These are phyloP conservation scores for Lasioglossum vierecki DNA, from an alignment of 2,888 invertebrate genomes.

Conservation along the genomic window DNA sequence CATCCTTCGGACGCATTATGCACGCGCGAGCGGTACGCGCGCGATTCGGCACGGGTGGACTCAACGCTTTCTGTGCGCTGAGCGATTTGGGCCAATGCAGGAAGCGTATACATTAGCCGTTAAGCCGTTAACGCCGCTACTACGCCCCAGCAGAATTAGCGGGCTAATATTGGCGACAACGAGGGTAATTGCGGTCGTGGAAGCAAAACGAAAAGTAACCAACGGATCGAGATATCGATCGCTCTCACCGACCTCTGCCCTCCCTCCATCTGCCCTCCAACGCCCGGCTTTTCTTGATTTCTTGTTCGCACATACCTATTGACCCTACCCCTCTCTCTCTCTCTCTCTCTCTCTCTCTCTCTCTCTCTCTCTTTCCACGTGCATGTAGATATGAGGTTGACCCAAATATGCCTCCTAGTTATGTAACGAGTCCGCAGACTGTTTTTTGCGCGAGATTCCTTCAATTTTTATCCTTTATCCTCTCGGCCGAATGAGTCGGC, in stretches of 20 bases:
- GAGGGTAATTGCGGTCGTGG: constrained; percentile 33
- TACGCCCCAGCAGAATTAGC: constrained; percentile 37
- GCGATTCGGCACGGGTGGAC: background rate
- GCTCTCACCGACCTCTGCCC: background rate
- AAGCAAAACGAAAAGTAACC: constrained; percentile 31
- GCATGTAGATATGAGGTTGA: background rate
- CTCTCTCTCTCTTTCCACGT: background rate
- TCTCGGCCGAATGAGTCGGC: background rate
- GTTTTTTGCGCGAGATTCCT: constrained; percentile 5
- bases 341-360: background rate
- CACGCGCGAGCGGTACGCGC: constrained; percentile 19
- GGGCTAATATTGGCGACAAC: constrained; percentile 35
- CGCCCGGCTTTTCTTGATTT: constrained; percentile 8
- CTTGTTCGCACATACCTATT: background rate
- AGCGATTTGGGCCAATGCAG: constrained; percentile 17
- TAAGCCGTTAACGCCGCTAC: constrained; percentile 37
- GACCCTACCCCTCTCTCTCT: too few relatives aligned
- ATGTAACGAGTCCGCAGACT: constrained; percentile 6
- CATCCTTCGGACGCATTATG: constrained; percentile 44
- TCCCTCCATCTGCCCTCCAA: background rate
- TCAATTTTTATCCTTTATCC: constrained; percentile 13
- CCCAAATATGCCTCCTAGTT: constrained; percentile 19
- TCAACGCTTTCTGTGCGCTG: background rate
- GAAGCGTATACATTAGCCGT: constrained; percentile 22
- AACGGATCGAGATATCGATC: constrained; percentile 26